phyloP scores from a whole-genome alignment of 2,113 vertebrate species.

The Brienomyrus brachyistius region DNA sequence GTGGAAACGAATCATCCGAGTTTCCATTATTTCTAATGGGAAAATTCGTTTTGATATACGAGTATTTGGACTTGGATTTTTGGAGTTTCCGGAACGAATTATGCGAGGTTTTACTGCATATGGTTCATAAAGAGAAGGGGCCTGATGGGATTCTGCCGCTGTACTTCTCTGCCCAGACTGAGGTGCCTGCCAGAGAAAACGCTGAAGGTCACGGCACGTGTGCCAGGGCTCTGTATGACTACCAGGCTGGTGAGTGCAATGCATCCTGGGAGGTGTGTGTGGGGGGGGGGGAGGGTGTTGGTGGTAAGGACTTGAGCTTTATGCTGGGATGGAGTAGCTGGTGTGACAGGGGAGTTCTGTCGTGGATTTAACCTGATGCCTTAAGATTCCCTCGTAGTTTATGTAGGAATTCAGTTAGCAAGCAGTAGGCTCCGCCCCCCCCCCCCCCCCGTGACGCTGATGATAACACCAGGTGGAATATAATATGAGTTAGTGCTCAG shows the following conservation, averaged over 20 bases:
- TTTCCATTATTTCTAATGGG: too few species aligned
- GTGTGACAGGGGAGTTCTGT: not conserved
- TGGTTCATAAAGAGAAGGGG: not conserved
- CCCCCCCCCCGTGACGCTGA: not conserved
- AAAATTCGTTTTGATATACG: too few species aligned
- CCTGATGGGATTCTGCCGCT: not conserved
- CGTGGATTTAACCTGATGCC: not conserved
- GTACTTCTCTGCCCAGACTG: constrained; percentile 28
- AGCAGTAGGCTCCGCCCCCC: not conserved
- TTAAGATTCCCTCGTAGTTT: not conserved
- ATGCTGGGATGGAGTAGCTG: not conserved
- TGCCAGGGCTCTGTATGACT: constrained; percentile 85
- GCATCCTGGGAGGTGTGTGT: not conserved
- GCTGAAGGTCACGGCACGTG: constrained; percentile 46
- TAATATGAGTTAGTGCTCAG: not conserved
- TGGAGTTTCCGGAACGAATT: too few species aligned
- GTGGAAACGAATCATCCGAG: too few species aligned
- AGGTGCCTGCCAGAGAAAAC: fast-evolving
- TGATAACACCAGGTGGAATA: not conserved
- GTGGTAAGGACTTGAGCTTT: too few species aligned
- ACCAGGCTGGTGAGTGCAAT: constrained; percentile 74
- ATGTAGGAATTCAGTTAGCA: not conserved
- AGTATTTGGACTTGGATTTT: too few species aligned
- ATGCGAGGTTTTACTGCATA: too few species aligned
- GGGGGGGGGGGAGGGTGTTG: too few species aligned